Evolutionary conservation across 2,113 vertebrate genomes (phyloP), one percentile per base, ranked within the genome.

Genomic region (Paradisaea rubra): DNA sequence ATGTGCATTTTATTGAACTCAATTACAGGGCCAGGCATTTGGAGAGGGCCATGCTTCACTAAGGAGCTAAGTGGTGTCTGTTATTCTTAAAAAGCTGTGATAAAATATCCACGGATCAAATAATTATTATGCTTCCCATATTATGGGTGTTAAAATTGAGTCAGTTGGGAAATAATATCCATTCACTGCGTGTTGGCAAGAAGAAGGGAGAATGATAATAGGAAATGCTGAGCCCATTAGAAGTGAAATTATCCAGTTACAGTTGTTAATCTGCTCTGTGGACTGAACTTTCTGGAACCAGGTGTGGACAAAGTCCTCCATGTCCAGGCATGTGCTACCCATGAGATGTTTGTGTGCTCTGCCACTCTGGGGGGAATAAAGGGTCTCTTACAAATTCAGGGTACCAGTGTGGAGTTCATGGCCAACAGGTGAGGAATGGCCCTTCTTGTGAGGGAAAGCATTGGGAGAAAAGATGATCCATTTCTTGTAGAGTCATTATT

Each of bases 311-410:
- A 31, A 44, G 21, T 7, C 24, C 18, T 50, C 50, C 25, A 2
- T 2, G 8, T 16, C 33, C 57, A 41, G 35, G 19, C 35, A 4
- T 0, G 1, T 56, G 73, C 63, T 54, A 0, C 10, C 28, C 20
- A 4, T 0, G 44, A 30, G 35, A 7, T 33, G 44, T 42, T 50
- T 17, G 18, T 31, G 61, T n/a, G 72, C 49, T 69, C 18, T 9
- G 3, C 35, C 25, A 5, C 31, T 20, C 12, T 16, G 15, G 7
- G 61, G 37, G 37, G 49, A 81, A 37, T 12, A 9, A n/a, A 61
- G 28, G 13, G 23, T 37, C 20, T 66, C 25, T 35, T 14, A 13
- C 1, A 61, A 49, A 50, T 31, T 19, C 5, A 10, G 57, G 37
- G 11, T 28, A 5, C 19, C 3, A 2, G 22, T 21, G 50, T 65